phyloP scores from a whole-genome alignment of 2,113 vertebrate genomes.

The cat (Felis catus) region F.catus_Fca126_mat1.0 CM031426.1:40655001-40655500 shows the following conservation, averaged over 20 bases:
- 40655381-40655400: slow-evolving; percentile 61
- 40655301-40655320: not conserved
- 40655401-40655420: slow-evolving; percentile 47
- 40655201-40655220: not conserved
- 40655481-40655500: slow-evolving; percentile 67
- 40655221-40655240: not conserved
- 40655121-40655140: not conserved
- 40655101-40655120: not conserved
- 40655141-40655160: not conserved
- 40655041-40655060: not conserved
- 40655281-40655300: not conserved
- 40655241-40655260: not conserved
- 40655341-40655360: not conserved
- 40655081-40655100: not conserved
- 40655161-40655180: not conserved
- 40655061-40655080: not conserved
- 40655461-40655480: slow-evolving; percentile 72
- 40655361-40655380: not conserved
- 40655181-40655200: not conserved
- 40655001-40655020: not conserved
- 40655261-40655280: not conserved
- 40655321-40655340: not conserved
- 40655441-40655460: slow-evolving; percentile 67
- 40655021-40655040: not conserved
- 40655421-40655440: slow-evolving; percentile 56